Evolutionary conservation across 2,113 vertebrate genomes (phyloP).

Genomic region (Barbus barbus): DNA sequence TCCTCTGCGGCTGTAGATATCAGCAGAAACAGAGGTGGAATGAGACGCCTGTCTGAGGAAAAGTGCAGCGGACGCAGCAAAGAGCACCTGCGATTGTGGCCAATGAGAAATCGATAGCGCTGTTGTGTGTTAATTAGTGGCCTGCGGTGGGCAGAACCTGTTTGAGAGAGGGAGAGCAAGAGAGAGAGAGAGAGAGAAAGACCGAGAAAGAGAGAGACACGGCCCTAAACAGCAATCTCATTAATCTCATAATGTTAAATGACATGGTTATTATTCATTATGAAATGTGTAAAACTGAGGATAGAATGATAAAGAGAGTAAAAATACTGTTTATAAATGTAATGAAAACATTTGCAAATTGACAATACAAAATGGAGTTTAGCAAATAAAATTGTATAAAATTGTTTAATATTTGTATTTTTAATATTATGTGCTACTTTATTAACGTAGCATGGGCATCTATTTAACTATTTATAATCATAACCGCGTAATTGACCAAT

Average conservation of each 20-base stretch:
- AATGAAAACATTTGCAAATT: no score
- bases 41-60: conserved; percentile 49
- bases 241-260: conserved; percentile 43
- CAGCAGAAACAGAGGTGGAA: neutral
- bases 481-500: no score
- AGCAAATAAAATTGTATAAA: no score
- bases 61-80: no score
- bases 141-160: conserved; percentile 31
- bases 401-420: no score
- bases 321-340: neutral
- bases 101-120: conserved; percentile 64
- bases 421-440: no score
- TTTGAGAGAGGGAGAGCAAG: conserved; percentile 24
- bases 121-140: conserved; percentile 65
- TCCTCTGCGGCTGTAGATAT: no score
- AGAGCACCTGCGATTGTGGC: no score
- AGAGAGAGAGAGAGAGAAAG: neutral
- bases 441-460: no score
- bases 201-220: neutral
- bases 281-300: neutral
- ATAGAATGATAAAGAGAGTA: neutral
- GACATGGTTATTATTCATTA: neutral
- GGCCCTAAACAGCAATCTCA: conserved; percentile 54
- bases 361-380: no score
- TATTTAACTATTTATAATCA: no score